A percentile compares a stretch with the other conserved stretches of the same genome.
Conservation (phyloP, 2,797 vertebrate species). For the Sorex maritimensis region DNA sequence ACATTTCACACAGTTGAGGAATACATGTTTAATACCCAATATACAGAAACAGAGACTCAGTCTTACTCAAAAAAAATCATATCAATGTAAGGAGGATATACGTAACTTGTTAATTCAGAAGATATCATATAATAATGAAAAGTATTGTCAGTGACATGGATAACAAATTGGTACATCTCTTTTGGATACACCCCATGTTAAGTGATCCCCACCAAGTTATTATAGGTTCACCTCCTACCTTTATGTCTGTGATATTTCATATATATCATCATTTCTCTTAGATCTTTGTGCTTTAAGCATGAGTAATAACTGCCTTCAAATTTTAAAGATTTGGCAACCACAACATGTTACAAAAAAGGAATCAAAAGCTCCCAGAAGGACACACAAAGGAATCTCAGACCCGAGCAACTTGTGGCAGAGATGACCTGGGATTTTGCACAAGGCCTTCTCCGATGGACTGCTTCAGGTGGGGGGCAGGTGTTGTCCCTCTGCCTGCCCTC, state of each 20-base stretch:
- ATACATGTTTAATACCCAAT: not conserved
- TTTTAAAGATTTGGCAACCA: not conserved
- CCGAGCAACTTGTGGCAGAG: too few relatives aligned
- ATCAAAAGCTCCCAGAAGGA: not conserved
- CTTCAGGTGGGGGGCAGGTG: too few relatives aligned
- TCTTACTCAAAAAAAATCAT: conserved; percentile 18
- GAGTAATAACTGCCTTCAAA: not conserved
- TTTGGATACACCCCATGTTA: not conserved
- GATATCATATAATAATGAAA: conserved; percentile 15
- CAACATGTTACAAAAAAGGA: not conserved
- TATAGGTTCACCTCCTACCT: not conserved
- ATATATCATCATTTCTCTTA: not conserved
- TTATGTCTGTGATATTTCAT: not conserved
- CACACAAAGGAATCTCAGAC: too few relatives aligned
- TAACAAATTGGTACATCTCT: not conserved
- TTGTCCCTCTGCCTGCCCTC: too few relatives aligned
- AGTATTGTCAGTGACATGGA: not conserved
- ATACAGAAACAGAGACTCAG: not conserved
- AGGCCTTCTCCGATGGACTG: too few relatives aligned
- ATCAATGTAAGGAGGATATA: not conserved
- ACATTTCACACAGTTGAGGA: not conserved
- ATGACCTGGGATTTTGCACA: too few relatives aligned
- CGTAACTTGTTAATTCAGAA: conserved; percentile 23
- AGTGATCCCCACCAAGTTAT: not conserved
- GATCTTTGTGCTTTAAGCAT: conserved; percentile 16